phyloP scores from a whole-genome alignment of 2,113 vertebrate species.

The Etheostoma spectabile region DNA sequence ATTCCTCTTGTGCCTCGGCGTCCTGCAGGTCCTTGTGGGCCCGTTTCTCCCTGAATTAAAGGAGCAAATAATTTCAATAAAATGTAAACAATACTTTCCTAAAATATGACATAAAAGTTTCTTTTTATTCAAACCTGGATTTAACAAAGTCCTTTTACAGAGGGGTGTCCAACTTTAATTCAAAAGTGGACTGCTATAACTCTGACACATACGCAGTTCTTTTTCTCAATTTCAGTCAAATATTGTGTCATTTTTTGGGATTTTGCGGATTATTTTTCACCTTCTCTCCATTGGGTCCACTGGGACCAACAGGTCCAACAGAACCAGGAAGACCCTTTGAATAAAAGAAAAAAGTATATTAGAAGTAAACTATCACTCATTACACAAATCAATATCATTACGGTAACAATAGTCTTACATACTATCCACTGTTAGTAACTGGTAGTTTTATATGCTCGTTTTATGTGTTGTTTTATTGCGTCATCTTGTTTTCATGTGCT shows the following conservation, averaged over 20 bases:
- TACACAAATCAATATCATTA: background rate
- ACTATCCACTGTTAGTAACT: no score
- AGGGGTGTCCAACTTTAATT: background rate
- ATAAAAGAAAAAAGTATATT: conserved; percentile 28
- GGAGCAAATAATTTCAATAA: conserved; percentile 16
- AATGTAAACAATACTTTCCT: no score
- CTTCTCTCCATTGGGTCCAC: conserved; percentile 94
- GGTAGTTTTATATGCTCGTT: no score
- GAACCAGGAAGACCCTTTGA: conserved; percentile 93
- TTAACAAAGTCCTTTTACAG: background rate
- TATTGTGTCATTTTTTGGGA: background rate
- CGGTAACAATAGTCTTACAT: no score
- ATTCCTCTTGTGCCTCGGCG: conserved; percentile 93
- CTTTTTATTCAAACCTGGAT: background rate
- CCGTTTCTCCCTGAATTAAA: conserved; percentile 91
- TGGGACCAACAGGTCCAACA: conserved; percentile 90
- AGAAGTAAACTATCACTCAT: background rate
- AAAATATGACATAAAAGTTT: background rate
- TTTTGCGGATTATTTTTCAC: conserved; percentile 67
- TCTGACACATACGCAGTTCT: no score
- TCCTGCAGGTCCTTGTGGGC: conserved; percentile 91
- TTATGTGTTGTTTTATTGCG: no score
- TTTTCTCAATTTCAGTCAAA: background rate
- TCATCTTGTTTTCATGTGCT: no score
- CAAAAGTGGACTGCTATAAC: background rate